Evolutionary conservation across 1,140 invertebrate genomes (phyloP).

Genomic region (Hesperophylax magnus): DNA sequence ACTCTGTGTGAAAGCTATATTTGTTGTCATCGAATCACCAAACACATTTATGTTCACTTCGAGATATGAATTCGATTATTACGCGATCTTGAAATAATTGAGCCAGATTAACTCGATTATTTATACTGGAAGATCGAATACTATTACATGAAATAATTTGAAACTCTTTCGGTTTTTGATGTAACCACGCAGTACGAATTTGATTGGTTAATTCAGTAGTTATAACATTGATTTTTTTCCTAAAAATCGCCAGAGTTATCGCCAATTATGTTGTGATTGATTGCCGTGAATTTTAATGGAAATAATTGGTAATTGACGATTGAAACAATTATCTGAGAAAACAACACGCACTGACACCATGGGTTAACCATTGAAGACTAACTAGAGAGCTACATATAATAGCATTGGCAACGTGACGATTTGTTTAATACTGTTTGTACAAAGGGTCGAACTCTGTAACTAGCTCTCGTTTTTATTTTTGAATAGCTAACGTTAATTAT

Average conservation of each 20-base stretch:
- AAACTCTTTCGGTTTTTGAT: not conserved
- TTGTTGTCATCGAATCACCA: not conserved
- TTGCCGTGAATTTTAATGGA: no score
- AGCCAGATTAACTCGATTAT: not conserved
- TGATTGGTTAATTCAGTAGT: not conserved
- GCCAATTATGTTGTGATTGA: no score
- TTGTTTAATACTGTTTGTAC: not conserved
- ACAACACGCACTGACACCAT: conserved; percentile 4
- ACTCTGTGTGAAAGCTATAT: not conserved
- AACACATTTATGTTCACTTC: not conserved
- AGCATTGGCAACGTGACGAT: not conserved
- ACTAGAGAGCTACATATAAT: not conserved
- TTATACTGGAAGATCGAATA: not conserved
- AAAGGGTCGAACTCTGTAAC: not conserved
- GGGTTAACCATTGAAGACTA: conserved; percentile 13
- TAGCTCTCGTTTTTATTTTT: not conserved
- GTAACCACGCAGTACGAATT: no score
- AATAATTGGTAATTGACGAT: not conserved
- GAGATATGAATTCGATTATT: not conserved
- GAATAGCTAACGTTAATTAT: no score
- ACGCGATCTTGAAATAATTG: not conserved
- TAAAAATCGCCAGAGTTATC: no score
- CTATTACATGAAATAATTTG: no score
- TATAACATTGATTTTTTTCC: no score
- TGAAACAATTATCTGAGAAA: conserved; percentile 4